Conservation (phyloP, 2,888 invertebrate species). For the Helleia helle region DNA sequence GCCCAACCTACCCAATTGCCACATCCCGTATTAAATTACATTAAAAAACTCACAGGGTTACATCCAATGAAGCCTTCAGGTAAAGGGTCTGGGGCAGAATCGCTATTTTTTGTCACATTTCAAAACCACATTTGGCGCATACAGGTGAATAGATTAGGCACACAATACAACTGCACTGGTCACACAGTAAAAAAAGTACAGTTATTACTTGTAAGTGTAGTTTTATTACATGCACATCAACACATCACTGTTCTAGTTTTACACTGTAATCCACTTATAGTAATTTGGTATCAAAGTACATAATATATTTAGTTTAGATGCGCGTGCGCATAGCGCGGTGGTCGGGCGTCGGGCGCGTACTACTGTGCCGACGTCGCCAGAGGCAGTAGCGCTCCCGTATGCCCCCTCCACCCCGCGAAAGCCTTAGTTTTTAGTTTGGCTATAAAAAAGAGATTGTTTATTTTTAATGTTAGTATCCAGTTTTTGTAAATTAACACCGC, state of each 20-base stretch:
- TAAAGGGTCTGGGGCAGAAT: slow-evolving; percentile 8
- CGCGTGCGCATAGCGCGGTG: slow-evolving; percentile 62
- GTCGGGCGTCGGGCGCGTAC: slow-evolving; percentile 65
- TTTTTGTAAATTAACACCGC: slow-evolving; percentile 63
- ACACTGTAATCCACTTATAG: slow-evolving; percentile 64
- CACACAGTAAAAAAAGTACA: slow-evolving; percentile 51
- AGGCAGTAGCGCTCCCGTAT: slow-evolving; percentile 70
- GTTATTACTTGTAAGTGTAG: slow-evolving; percentile 23
- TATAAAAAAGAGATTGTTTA: slow-evolving; percentile 48
- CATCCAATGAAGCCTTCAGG: slow-evolving; percentile 54
- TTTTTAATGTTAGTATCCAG: slow-evolving; percentile 70
- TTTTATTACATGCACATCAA: slow-evolving; percentile 26
- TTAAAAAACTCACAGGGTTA: slow-evolving; percentile 64
- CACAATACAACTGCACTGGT: slow-evolving; percentile 55
- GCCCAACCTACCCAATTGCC: slow-evolving; percentile 70
- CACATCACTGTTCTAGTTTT: slow-evolving; percentile 30
- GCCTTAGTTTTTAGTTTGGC: slow-evolving; percentile 46
- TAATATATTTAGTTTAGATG: slow-evolving; percentile 38
- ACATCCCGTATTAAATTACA: slow-evolving; percentile 71
- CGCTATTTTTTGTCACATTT: slow-evolving; percentile 54
- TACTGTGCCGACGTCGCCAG: slow-evolving; percentile 51
- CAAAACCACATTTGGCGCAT: slow-evolving; percentile 33
- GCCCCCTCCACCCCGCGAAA: slow-evolving; percentile 42
- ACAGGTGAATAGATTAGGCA: slow-evolving; percentile 43
- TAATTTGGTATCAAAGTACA: no score